These are phyloP conservation scores for Chelonia mydas DNA, from an alignment of 2,797 vertebrate species.

Conservation along the genomic window DNA sequence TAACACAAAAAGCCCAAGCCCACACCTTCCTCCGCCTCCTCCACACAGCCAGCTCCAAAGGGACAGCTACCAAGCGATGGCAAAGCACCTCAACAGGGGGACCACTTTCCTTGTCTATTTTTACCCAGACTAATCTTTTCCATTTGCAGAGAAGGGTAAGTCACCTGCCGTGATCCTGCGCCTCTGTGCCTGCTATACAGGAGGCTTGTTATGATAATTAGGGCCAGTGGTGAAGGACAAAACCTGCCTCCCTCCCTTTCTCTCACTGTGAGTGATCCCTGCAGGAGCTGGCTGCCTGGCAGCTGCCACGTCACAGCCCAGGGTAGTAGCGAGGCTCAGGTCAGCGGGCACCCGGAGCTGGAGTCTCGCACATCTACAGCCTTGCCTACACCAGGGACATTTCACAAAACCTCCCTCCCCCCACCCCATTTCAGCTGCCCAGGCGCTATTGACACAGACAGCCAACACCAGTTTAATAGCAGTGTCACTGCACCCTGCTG, in stretches of 20 bases:
- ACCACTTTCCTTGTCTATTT: not conserved
- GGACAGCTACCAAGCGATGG: not conserved
- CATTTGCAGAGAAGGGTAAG: not conserved
- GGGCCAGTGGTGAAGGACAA: not conserved
- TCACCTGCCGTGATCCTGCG: not conserved
- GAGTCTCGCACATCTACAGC: too few relatives aligned
- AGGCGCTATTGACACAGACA: not conserved
- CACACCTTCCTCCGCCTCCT: not conserved
- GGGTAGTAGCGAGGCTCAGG: not conserved
- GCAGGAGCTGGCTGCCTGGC: not conserved
- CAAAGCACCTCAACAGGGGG: not conserved
- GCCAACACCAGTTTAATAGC: not conserved
- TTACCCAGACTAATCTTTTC: not conserved
- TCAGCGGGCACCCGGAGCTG: fast-evolving
- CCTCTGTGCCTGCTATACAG: not conserved
- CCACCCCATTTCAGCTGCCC: not conserved
- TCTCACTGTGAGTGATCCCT: not conserved
- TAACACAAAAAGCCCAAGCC: too few relatives aligned
- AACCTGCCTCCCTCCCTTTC: not conserved
- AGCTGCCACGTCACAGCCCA: not conserved
- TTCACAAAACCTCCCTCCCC: not conserved
- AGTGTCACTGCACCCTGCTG: too few relatives aligned
- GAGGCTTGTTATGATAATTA: not conserved
- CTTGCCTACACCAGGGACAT: not conserved
- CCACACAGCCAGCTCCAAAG: not conserved